Evolutionary conservation across 1,140 invertebrate species (phyloP).

Genomic region (Drosophila lowei): DNA sequence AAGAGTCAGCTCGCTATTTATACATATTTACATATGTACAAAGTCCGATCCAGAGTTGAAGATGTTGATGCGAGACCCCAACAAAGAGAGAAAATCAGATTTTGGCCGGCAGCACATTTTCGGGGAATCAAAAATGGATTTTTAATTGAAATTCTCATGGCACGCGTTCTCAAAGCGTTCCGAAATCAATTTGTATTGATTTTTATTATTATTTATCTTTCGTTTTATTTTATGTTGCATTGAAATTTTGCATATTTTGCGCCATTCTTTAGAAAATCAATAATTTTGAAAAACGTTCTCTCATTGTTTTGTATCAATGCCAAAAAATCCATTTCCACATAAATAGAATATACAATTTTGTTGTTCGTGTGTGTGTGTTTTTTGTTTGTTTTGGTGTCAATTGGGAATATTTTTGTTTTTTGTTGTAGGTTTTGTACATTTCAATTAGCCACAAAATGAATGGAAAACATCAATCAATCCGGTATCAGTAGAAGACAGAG

Average conservation of each 20-base stretch:
- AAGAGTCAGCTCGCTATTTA: slow-evolving; percentile 71
- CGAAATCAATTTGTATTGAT: slow-evolving; percentile 4
- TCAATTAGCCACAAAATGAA: slow-evolving; percentile 57
- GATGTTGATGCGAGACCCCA: slow-evolving; percentile 12
- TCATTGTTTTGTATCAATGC: slow-evolving; percentile 55
- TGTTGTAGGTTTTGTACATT: slow-evolving; percentile 35
- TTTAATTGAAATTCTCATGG: slow-evolving; percentile 25
- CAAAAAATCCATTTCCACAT: slow-evolving; percentile 69
- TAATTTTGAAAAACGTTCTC: slow-evolving; percentile 31
- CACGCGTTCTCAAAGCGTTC: slow-evolving; percentile 33
- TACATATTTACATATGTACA: slow-evolving; percentile 11
- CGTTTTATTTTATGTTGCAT: slow-evolving; percentile 40
- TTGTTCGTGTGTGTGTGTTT: slow-evolving; percentile 22
- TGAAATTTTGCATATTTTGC: slow-evolving; percentile 62
- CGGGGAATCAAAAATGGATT: slow-evolving; percentile 47
- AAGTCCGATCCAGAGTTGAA: slow-evolving; percentile 46
- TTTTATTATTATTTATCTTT: slow-evolving; percentile 6
- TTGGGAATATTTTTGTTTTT: slow-evolving; percentile 41
- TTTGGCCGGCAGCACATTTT: slow-evolving; percentile 30
- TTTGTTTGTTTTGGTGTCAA: slow-evolving; percentile 23
- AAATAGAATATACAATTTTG: slow-evolving; percentile 26
- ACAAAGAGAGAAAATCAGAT: slow-evolving; percentile 51
- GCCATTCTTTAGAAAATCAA: slow-evolving; percentile 40
- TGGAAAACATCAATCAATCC: slow-evolving; percentile 54
- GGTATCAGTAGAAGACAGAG: slow-evolving; percentile 35